These are phyloP conservation scores for Pararge aegeria DNA, from an alignment of 1,140 invertebrate species.

Conservation along the genomic window DNA sequence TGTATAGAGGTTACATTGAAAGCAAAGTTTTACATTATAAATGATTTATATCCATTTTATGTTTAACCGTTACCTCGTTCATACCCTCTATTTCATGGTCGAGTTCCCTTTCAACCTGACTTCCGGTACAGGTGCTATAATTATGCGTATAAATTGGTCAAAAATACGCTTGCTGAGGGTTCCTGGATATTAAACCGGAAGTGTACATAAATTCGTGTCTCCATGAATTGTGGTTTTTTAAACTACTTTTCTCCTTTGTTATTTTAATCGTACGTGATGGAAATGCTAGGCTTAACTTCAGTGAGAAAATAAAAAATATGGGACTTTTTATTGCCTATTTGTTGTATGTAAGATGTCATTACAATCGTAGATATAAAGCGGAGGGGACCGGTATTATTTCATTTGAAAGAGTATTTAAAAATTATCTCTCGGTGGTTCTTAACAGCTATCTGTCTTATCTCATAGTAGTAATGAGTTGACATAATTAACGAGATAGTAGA, in stretches of 20 bases:
- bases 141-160: not conserved
- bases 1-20: not conserved
- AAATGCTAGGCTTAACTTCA: not conserved
- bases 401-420: too few relatives aligned
- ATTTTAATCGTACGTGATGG: not conserved
- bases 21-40: not conserved
- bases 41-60: conserved; percentile 1
- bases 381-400: too few relatives aligned
- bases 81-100: conserved; percentile 4
- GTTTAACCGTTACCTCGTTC: not conserved
- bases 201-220: not conserved
- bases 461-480: too few relatives aligned
- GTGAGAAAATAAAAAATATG: too few relatives aligned
- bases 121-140: conserved; percentile 4
- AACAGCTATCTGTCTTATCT: too few relatives aligned
- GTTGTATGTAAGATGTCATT: too few relatives aligned
- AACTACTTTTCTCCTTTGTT: not conserved
- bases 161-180: not conserved
- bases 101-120: not conserved
- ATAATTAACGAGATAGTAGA: too few relatives aligned
- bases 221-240: not conserved
- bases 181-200: conserved; percentile 1
- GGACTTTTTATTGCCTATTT: too few relatives aligned
- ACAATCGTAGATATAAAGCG: too few relatives aligned
- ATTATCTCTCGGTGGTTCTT: too few relatives aligned